Evolutionary conservation across 2,888 invertebrate species (phyloP), one percentile per base, ranked within the genome.

Genomic region (Meta bourneti): DNA sequence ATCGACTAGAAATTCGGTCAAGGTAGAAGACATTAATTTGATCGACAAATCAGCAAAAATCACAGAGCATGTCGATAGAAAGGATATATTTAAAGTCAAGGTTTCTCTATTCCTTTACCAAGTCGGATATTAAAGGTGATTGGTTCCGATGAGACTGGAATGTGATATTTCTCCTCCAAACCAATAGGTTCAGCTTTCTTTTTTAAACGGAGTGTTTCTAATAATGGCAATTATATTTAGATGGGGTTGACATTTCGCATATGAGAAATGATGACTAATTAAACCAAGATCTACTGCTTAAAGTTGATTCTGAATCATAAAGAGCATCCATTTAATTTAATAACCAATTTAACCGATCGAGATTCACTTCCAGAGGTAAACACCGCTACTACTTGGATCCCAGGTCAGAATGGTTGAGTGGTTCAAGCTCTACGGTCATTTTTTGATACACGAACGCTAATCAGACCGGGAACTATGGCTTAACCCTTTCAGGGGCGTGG

Each of bases 21-120:
- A 81, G 81, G 81, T 81, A 71, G 81, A 9, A 51, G 61, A 81
- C 81, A 70, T 81, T 81, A 49, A 81, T 81, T 70, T 34, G 70
- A 81, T 81, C 70, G 51, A 70, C 70, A 70, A 70, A 81, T 54
- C 49, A 78, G 52, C 19, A 80, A 61, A 69, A 69, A 69, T 20
- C 70, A 49, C 49, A 49, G n/a, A 69, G 70, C 81, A 81, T 81
- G 70, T 81, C 19, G 9, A 48, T 61, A 70, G n/a, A 51, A 70
- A 13, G 34, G 61, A 61, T 61, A 61, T 61, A 61, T 61, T 61
- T 61, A 61, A 61, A 61, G 61, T 61, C 61, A 16, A 34, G 34
- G 34, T 34, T 34, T 34, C 34, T 34, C 34, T 34, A 61, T 16
- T 61, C 61, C 61, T 61, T 61, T 16, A 61, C 8, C 61, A 61